Percentiles rank a stretch among this genome's conserved stretches.
Conservation (phyloP, 2,113 vertebrate genomes). For the Mixornis gularis region DNA sequence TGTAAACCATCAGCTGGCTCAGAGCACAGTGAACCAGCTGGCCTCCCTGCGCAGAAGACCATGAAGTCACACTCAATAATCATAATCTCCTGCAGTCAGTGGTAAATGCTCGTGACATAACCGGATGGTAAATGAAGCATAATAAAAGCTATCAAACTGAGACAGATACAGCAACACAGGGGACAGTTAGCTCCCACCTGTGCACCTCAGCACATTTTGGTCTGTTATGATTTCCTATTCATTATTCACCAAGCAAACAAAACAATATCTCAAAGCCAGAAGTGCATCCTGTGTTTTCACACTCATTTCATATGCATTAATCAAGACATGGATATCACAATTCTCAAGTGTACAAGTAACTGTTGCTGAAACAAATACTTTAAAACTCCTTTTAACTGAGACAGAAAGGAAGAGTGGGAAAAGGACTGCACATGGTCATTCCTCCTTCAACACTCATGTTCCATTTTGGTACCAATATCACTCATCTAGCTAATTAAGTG, state of each 20-base stretch:
- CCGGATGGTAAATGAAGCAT: not conserved
- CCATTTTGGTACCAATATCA: not conserved
- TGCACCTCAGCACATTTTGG: not conserved
- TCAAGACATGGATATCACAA: not conserved
- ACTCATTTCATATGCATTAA: not conserved
- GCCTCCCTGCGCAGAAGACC: not conserved
- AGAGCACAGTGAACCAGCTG: not conserved
- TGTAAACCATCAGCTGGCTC: not conserved
- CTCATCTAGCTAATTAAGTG: not conserved
- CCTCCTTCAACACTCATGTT: not conserved
- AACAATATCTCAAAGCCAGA: not conserved
- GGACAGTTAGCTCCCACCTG: not conserved
- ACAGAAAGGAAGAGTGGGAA: not conserved
- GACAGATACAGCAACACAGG: not conserved
- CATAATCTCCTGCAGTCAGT: not conserved
- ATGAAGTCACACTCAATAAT: not conserved
- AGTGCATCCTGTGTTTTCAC: not conserved
- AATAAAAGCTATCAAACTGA: not conserved
- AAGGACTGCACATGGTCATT: not conserved
- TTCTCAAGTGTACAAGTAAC: not conserved
- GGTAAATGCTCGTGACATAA: not conserved
- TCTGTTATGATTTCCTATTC: not conserved
- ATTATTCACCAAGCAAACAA: not conserved
- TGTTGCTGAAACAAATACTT: not conserved
- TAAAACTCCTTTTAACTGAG: not conserved